Evolutionary conservation across 2,113 vertebrate genomes (phyloP).

Genomic region (Eclectus roratus): DNA sequence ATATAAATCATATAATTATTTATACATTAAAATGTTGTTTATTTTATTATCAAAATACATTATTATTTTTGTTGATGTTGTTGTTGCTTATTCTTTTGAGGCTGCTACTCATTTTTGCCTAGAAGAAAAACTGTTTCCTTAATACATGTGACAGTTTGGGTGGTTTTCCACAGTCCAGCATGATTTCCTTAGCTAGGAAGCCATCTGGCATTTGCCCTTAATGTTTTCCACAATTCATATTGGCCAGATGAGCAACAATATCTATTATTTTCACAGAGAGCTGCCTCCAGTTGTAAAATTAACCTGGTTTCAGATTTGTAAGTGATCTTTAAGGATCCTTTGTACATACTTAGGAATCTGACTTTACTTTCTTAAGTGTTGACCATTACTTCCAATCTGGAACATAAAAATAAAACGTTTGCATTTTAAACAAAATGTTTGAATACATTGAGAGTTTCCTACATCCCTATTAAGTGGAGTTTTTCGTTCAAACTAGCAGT

Average conservation of each 20-base stretch:
- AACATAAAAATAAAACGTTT: background rate
- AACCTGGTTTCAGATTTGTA: background rate
- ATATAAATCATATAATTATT: background rate
- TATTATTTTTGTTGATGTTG: background rate
- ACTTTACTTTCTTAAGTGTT: background rate
- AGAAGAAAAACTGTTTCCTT: background rate
- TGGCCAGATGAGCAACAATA: background rate
- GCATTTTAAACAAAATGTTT: background rate
- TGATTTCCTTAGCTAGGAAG: background rate
- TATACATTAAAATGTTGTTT: background rate
- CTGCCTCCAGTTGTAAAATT: background rate
- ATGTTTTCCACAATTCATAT: background rate
- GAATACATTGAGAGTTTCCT: background rate
- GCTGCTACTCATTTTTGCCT: background rate
- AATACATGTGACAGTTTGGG: background rate
- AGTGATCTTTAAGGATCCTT: background rate
- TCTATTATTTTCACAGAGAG: background rate
- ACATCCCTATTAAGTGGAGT: background rate
- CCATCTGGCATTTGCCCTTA: background rate
- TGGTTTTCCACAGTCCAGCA: background rate
- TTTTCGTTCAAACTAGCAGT: background rate
- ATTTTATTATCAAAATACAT: background rate
- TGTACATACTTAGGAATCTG: background rate
- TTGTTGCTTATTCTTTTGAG: background rate
- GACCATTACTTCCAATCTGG: background rate